Evolutionary conservation across 1,140 invertebrate species (phyloP).

Genomic region (Leptopilina clavipes): DNA sequence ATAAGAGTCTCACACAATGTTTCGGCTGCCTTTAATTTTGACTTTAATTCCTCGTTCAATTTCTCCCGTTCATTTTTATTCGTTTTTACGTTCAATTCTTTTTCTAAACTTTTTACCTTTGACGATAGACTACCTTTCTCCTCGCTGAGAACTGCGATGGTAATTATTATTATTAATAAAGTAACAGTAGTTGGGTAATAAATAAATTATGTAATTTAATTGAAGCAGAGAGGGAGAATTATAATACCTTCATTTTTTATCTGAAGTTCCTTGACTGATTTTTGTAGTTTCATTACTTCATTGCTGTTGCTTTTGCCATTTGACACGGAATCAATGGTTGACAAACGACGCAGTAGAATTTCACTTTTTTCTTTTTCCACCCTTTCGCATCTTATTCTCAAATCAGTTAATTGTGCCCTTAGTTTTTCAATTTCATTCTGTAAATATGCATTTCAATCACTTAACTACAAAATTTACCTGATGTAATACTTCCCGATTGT

Average conservation of each 20-base stretch:
- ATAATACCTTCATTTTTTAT: constrained; percentile 87
- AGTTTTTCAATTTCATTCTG: constrained; percentile 82
- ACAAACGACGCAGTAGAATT: constrained; percentile 83
- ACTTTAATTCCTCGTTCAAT: constrained; percentile 81
- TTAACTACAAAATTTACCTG: neutral
- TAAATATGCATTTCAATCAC: neutral
- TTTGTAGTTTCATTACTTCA: constrained; percentile 88
- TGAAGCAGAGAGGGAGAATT: too few species aligned
- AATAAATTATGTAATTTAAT: too few species aligned
- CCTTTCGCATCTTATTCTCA: constrained; percentile 82
- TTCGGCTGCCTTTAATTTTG: constrained; percentile 90
- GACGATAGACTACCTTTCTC: constrained; percentile 71
- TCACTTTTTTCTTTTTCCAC: constrained; percentile 92
- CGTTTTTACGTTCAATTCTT: constrained; percentile 70
- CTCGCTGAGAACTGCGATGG: constrained; percentile 64
- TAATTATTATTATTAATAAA: too few species aligned
- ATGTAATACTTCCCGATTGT: constrained; percentile 45
- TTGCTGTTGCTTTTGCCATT: constrained; percentile 79
- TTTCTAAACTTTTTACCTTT: constrained; percentile 74
- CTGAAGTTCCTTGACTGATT: constrained; percentile 84
- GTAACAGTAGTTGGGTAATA: constrained; percentile 17
- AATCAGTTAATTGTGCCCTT: constrained; percentile 79
- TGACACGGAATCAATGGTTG: constrained; percentile 84
- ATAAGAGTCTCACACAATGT: constrained; percentile 92
- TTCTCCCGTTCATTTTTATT: constrained; percentile 75